Evolutionary conservation across 2,113 vertebrate genomes (phyloP), one percentile per base, ranked within the genome.

Genomic region (Chamaetylas fuelleborni): DNA sequence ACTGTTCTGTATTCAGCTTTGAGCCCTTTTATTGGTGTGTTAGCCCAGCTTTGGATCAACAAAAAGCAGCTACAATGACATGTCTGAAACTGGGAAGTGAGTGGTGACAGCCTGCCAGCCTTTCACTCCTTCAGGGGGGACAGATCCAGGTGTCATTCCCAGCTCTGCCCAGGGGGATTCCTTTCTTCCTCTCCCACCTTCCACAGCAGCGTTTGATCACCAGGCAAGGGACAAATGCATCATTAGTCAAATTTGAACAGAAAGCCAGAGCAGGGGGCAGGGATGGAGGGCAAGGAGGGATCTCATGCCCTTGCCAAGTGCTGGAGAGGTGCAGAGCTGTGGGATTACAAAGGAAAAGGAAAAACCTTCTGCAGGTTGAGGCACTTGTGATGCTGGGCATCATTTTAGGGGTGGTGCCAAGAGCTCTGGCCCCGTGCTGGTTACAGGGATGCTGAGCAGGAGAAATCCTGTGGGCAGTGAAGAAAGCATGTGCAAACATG

Each of bases 251-350:
- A 29, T 85, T 14, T 9, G 13, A 43, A 40, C 4, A 12, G 47
- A 65, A 40, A 62, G 20, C 33, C 60, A 19, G 7, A 23, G 18
- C 51, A 29, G 67, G 34, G 20, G n/a, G 15, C 47, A 47, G 60
- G 43, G 62, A 8, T 3, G 10, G 72, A 66, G 60, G 50, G n/a
- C 38, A 11, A 43, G 45, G 50, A 36, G 57, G 24, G 53, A 12
- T 28, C 48, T 91, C 18, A 0, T 1, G 7, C 10, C 1, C 28
- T 66, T 74, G 14, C 50, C 42, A 10, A 19, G 0, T 25, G 29
- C 58, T 22, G 45, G 22, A 66, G n/a, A 12, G 51, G 6, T n/a
- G 67, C 50, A 34, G 8, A 24, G 58, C 69, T 83, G 43, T 2
- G 6, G 25, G 29, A 18, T 45, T 23, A 6, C 42, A 29, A 3